phyloP scores from a whole-genome alignment of 2,797 vertebrate species.

The Thripadectes ignobilis region DNA sequence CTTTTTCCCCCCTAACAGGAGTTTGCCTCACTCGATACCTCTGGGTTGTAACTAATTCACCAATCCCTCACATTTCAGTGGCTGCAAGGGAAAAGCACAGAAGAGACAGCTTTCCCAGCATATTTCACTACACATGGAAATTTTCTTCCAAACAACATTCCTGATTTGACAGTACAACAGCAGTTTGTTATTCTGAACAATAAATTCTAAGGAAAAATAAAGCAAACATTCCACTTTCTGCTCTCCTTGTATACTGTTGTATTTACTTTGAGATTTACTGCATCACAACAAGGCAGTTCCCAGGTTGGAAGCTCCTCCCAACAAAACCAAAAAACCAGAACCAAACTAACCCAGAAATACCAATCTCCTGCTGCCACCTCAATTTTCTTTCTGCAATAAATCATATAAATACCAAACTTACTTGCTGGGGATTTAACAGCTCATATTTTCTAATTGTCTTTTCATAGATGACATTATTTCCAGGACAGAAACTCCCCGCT shows the following conservation, averaged over 20 bases:
- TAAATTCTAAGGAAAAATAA: background rate
- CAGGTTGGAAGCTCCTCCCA: background rate
- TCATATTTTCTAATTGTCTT: constrained; percentile 81
- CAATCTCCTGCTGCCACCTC: background rate
- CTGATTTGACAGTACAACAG: background rate
- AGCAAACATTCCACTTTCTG: background rate
- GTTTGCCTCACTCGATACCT: background rate
- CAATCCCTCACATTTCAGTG: background rate
- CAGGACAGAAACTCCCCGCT: constrained; percentile 68
- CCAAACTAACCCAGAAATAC: background rate
- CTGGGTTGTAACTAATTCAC: background rate
- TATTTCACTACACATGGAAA: background rate
- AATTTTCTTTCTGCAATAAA: background rate
- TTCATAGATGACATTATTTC: constrained; percentile 81
- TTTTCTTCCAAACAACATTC: background rate
- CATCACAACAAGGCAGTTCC: background rate
- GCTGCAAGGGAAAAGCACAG: background rate
- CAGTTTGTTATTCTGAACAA: background rate
- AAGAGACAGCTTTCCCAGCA: background rate
- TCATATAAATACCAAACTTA: constrained; percentile 21
- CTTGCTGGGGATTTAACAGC: constrained; percentile 72
- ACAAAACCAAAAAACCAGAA: background rate
- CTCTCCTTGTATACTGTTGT: background rate
- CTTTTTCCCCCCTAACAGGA: background rate
- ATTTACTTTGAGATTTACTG: background rate